Base-by-base conservation (phyloP, 2,113 vertebrate genomes). In the Megaceryle torquata region DNA sequence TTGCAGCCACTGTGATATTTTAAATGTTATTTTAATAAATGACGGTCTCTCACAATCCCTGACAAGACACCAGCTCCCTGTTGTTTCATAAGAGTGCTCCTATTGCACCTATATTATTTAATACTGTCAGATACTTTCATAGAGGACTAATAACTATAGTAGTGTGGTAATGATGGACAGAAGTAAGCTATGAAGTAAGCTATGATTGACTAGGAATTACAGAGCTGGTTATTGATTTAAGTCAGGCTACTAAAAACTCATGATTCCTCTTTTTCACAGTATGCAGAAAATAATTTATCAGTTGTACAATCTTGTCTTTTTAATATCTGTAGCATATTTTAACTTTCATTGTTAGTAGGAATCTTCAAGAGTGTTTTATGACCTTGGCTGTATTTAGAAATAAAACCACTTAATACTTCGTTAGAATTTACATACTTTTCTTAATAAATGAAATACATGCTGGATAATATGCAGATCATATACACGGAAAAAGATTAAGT, bases 231-330 rank as follows among this genome's bases (percentile, higher is more conserved):
- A 88, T 77, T 94, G 75, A 96, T 86, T 37, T 88, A 86, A 95
- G 83, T 89, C 82, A 78, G 63, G 54, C 39, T 74, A 46, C 64
- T 89, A 44, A 86, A 91, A 92, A 75, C 43, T 26, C 76, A 29
- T 39, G n/a, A 89, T 60, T 69, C 20, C 28, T 90, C 95, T 94
- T 94, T 91, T 93, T 91, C 59, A 91, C 13, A 9, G 29, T 67
- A 76, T 50, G 81, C 70, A 92, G 60, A 94, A 96, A 95, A 89
- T 79, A 90, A 93, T 85, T 93, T 86, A 71, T 91, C 68, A 87
- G 91, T 86, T 0, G 1, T 78, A 39, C 33, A 93, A 65, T 67
- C 31, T 33, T 91, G 76, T 86, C 86, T 43, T 88, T 92, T 96
- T 57, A 94, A 44, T 79, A 89, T n/a, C 57, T 93, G 54, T 81